Base-by-base conservation (phyloP, 2,888 invertebrate species). In the Syrphus vitripennis region DNA sequence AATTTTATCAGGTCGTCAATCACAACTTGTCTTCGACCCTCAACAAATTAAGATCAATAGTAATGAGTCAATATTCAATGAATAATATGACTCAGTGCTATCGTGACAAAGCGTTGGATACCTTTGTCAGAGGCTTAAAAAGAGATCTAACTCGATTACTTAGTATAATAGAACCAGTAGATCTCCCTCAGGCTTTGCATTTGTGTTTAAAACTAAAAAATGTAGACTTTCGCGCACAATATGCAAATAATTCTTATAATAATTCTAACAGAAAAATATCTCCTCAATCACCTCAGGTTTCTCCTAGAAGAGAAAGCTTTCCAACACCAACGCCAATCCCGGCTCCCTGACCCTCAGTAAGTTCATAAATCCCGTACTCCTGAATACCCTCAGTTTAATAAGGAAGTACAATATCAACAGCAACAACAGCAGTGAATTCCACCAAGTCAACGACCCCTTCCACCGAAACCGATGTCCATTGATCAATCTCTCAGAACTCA, bases 361-460 rank as follows among this genome's bases (percentile, higher is more conserved):
- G 26, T 67, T 77, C 50, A 78, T n/a, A 77, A 83, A n/a, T 53
- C 61, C 29, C 77, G 71, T 31, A 34, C 57, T 71, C 50, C 72
- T 24, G 63, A 76, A 57, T 55, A 53, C 19, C 65, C 45, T 21
- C 70, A 70, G 37, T 19, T 71, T 29, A 42, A n/a, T 37, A 37
- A 14, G n/a, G n/a, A 40, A 14, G 6, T 40, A 3, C 37, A 7
- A 12, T 37, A 37, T 37, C 37, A 37, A 37, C 37, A 37, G 37
- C 37, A 37, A 37, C 37, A 37, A 14, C 37, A 37, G 14, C 12
- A 12, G 14, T 19, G 19, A 19, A 19, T 45, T 19, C 45, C 45
- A 45, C 4, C 45, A 45, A 45, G 7, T 45, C 16, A 45, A 45
- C 16, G 45, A 45, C 45, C 45, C 5, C 10, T 45, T 16, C 45